These are phyloP conservation scores for Drosophila diplacantha DNA, from an alignment of 2,888 invertebrate species.

Conservation along the genomic window DNA sequence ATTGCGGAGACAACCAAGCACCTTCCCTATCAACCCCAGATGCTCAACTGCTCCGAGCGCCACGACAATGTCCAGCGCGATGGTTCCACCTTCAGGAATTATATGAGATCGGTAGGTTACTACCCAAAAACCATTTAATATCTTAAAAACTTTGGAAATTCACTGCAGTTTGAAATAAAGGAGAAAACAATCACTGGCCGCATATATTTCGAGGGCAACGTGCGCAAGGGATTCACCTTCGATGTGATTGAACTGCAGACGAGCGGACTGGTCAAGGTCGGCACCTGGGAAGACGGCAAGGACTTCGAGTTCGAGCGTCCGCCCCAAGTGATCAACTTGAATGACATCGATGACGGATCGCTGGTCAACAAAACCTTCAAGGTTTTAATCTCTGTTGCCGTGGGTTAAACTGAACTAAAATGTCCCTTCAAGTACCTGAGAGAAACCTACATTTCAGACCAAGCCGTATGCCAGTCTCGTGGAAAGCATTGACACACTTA, in stretches of 20 bases:
- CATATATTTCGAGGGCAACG: conserved; percentile 88
- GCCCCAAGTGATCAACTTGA: conserved; percentile 74
- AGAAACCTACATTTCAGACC: conserved; percentile 80
- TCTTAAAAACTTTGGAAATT: too few species aligned
- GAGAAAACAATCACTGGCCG: conserved; percentile 82
- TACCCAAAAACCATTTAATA: neutral
- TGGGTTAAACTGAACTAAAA: conserved; percentile 42
- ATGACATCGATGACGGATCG: conserved; percentile 80
- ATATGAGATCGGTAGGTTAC: conserved; percentile 79
- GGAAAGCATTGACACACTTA: conserved; percentile 81
- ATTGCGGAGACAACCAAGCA: conserved; percentile 87
- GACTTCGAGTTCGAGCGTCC: conserved; percentile 80
- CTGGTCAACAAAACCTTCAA: conserved; percentile 85
- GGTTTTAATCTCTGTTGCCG: conserved; percentile 85
- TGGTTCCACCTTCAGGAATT: conserved; percentile 90
- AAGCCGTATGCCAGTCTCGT: conserved; percentile 92
- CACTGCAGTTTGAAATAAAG: conserved; percentile 78
- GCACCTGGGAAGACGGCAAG: conserved; percentile 83
- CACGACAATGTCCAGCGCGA: conserved; percentile 83
- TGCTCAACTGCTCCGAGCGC: conserved; percentile 81
- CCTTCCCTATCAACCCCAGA: conserved; percentile 79
- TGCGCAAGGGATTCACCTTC: conserved; percentile 83
- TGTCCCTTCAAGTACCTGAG: too few species aligned
- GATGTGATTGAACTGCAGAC: conserved; percentile 83
- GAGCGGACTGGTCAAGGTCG: conserved; percentile 83